Percentiles rank a stretch among this genome's conserved stretches.
Evolutionary conservation across 2,888 invertebrate genomes (phyloP).

Genomic region (Chrysotoxum bicinctum): DNA sequence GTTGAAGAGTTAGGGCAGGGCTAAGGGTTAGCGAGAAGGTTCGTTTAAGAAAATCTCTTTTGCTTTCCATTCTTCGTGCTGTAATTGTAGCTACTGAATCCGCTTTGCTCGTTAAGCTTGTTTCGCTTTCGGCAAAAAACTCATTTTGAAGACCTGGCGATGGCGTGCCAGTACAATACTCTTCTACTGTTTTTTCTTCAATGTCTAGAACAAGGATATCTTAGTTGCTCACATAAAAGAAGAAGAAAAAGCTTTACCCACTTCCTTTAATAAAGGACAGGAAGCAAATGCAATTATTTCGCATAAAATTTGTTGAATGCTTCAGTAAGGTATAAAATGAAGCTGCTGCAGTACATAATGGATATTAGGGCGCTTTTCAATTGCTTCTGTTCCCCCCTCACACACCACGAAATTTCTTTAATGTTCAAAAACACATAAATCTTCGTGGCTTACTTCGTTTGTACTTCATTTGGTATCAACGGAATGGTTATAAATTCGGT

Average conservation of each 20-base stretch:
- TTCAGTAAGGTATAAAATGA: not conserved
- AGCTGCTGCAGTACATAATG: not conserved
- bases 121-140: slow-evolving; percentile 13
- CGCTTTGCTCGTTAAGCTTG: slow-evolving; percentile 12
- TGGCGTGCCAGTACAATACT: slow-evolving; percentile 4
- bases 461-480: not conserved
- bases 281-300: slow-evolving; percentile 45
- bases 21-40: not conserved
- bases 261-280: slow-evolving; percentile 28
- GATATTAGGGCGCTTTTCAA: too few species aligned
- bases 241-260: slow-evolving; percentile 25
- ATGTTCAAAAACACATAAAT: slow-evolving; percentile 22
- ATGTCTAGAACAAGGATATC: slow-evolving; percentile 3
- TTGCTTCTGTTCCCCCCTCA: too few species aligned
- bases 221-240: not conserved
- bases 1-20: not conserved
- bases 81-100: slow-evolving; percentile 10
- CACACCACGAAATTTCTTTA: not conserved
- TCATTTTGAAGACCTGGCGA: slow-evolving; percentile 39
- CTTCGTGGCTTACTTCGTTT: slow-evolving; percentile 5
- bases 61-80: slow-evolving; percentile 8
- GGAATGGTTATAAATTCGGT: slow-evolving; percentile 1
- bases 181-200: slow-evolving; percentile 10
- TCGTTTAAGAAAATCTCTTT: slow-evolving; percentile 32
- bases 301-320: slow-evolving; percentile 54